Base-by-base conservation (phyloP, 2,797 vertebrate species). In the Hypotaenidia philippensis region DNA sequence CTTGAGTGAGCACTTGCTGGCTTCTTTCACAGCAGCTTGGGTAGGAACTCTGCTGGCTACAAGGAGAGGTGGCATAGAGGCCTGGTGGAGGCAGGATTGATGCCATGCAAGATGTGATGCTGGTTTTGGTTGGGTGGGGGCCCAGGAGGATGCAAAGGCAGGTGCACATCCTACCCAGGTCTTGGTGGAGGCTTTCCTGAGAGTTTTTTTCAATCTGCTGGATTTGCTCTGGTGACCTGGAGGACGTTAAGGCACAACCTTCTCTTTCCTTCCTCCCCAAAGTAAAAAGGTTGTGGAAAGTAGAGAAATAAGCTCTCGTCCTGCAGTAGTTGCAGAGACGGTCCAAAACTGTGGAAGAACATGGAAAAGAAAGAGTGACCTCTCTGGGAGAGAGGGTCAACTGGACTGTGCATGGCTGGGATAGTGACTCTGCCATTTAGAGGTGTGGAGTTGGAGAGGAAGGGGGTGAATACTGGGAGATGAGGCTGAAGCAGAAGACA, bases 1-100 rank as follows among this genome's bases (percentile, higher is more conserved):
- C 95, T 97, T 97, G 90, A 93, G 72, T 94, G 95, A 95, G 79
- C 94, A 93, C 79, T 96, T 96, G 93, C 97, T 97, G 91, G 94
- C 95, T 96, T 97, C 90, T 95, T 94, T 97, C 76, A 83, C 82
- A 96, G 93, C 90, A 93, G 83, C 95, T 95, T 97, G 95, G 95
- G 83, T 96, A 91, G 94, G 64, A 93, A 32, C 64, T 92, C 86
- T 90, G 83, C 89, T 89, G 89, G 81, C 80, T 78, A 66, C 49
- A 71, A 45, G 69, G 87, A 89, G 87, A 88, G 65, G 83, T 96
- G 84, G 81, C 83, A 17, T 75, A 76, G 81, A 93, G 57, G 41
- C 80, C 53, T 94, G 83, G 40, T 96, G 70, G 74, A 91, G 82
- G 74, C 72, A 83, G 75, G 53, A 50, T 22, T 69, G 50, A 63